Conservation (phyloP, 2,888 invertebrate genomes). For the Hemaris fuciformis region DNA sequence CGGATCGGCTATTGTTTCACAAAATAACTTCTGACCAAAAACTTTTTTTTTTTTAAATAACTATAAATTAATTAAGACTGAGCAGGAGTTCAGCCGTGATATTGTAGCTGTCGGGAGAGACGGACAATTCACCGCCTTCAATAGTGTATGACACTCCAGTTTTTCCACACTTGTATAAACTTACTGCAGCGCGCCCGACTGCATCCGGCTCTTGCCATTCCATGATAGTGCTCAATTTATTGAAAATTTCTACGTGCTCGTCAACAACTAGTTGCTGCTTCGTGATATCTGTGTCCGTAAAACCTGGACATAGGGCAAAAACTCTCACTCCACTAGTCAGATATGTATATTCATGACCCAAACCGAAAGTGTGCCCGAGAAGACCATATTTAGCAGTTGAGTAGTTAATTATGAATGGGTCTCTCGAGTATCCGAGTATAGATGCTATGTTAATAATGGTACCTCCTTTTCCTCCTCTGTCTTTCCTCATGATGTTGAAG, state of each 20-base stretch:
- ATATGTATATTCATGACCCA: conserved; percentile 61
- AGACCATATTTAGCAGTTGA: conserved; percentile 56
- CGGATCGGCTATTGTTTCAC: too few species aligned
- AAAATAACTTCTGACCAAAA: too few species aligned
- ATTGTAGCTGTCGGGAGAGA: neutral
- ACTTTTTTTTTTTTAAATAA: neutral
- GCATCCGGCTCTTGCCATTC: conserved; percentile 32
- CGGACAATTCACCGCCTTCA: conserved; percentile 13
- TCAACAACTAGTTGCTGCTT: conserved; percentile 10
- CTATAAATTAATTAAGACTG: neutral
- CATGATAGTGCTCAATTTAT: conserved; percentile 19
- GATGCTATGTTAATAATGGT: conserved; percentile 83
- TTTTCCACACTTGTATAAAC: conserved; percentile 22
- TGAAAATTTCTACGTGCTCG: conserved; percentile 13
- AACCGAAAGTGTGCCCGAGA: conserved; percentile 65
- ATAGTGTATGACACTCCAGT: conserved; percentile 24
- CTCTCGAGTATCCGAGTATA: conserved; percentile 58
- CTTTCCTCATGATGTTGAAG: conserved; percentile 77
- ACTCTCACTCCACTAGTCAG: conserved; percentile 68
- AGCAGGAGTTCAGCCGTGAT: neutral
- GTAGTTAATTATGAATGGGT: conserved; percentile 17
- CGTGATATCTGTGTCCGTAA: conserved; percentile 57
- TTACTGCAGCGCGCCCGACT: conserved; percentile 25
- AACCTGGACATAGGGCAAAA: conserved; percentile 72
- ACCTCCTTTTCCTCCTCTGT: conserved; percentile 79